These are phyloP conservation scores for Pocillopora damicornis DNA, from an alignment of 64 coral and sea anemone genomes.

Conservation along the genomic window DNA sequence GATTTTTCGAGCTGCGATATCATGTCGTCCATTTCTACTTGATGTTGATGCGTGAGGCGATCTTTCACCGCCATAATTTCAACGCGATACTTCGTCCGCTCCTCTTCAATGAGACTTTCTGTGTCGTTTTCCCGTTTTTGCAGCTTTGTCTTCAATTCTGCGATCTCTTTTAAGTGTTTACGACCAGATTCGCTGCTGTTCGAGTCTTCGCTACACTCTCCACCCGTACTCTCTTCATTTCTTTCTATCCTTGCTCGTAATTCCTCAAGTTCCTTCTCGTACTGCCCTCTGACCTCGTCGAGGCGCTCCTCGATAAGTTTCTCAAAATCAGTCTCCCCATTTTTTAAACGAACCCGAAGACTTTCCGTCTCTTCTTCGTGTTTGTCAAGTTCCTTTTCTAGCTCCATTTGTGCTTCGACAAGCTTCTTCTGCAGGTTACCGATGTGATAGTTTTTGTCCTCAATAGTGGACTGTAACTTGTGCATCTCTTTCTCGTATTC, in stretches of 20 bases:
- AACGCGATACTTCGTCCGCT: constrained; percentile 80
- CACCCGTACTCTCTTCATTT: constrained; percentile 44
- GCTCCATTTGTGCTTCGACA: constrained; percentile 76
- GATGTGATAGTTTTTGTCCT: constrained; percentile 89
- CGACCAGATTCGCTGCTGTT: constrained; percentile 38
- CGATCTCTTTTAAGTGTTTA: constrained; percentile 45
- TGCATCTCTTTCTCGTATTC: constrained; percentile 78
- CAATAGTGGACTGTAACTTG: constrained; percentile 59
- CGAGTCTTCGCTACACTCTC: constrained; percentile 43
- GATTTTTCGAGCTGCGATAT: constrained; percentile 70
- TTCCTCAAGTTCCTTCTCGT: constrained; percentile 72
- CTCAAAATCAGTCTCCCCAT: constrained; percentile 39
- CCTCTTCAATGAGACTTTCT: constrained; percentile 68
- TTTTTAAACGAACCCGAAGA: constrained; percentile 58
- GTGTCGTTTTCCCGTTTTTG: constrained; percentile 31
- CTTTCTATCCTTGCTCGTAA: constrained; percentile 62
- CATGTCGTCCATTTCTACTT: constrained; percentile 70
- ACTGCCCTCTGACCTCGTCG: constrained; percentile 49
- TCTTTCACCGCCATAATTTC: constrained; percentile 93
- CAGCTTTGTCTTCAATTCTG: constrained; percentile 52
- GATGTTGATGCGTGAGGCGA: constrained; percentile 77
- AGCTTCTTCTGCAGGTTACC: constrained; percentile 82
- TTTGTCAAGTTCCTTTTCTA: constrained; percentile 84
- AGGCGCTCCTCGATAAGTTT: constrained; percentile 45
- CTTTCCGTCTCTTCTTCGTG: constrained; percentile 75